Conservation (phyloP, 2,113 vertebrate species). For the Cathartes aura region DNA sequence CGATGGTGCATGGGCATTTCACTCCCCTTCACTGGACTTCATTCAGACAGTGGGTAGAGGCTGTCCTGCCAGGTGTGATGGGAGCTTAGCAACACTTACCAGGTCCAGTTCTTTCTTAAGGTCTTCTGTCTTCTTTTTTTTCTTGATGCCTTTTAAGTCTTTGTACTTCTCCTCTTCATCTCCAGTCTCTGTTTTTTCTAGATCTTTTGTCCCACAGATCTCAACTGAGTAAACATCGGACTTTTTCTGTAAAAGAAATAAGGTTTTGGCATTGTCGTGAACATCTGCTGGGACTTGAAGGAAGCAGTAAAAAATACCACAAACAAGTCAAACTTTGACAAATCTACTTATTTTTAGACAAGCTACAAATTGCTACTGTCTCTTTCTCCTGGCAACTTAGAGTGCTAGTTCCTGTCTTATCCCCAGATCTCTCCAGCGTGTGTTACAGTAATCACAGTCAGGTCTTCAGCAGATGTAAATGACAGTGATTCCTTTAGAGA, state of each 20-base stretch:
- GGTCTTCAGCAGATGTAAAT: not conserved
- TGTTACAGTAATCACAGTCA: not conserved
- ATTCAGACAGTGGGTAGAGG: not conserved
- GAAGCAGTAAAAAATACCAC: not conserved
- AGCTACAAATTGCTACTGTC: not conserved
- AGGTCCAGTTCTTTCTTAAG: slow-evolving; percentile 76
- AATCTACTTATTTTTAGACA: not conserved
- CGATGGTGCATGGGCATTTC: not conserved
- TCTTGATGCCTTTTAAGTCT: slow-evolving; percentile 56
- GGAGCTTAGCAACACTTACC: slow-evolving; percentile 73
- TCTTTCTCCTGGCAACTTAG: not conserved
- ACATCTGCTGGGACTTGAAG: not conserved
- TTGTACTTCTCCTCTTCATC: slow-evolving; percentile 55
- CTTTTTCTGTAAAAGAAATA: slow-evolving; percentile 66
- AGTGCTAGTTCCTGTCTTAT: not conserved
- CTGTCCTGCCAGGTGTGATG: not conserved
- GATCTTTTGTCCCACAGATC: slow-evolving; percentile 64
- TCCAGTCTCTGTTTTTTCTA: not conserved
- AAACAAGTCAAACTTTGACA: not conserved
- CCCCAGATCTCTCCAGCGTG: not conserved
- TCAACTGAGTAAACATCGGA: slow-evolving; percentile 73
- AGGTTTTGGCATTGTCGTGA: not conserved
- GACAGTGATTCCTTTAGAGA: not conserved
- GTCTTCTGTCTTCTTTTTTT: slow-evolving; percentile 44
- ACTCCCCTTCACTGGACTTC: not conserved